Evolutionary conservation across 2,113 vertebrate genomes (phyloP).

Genomic region (Gnathonemus echidnorhynchus): DNA sequence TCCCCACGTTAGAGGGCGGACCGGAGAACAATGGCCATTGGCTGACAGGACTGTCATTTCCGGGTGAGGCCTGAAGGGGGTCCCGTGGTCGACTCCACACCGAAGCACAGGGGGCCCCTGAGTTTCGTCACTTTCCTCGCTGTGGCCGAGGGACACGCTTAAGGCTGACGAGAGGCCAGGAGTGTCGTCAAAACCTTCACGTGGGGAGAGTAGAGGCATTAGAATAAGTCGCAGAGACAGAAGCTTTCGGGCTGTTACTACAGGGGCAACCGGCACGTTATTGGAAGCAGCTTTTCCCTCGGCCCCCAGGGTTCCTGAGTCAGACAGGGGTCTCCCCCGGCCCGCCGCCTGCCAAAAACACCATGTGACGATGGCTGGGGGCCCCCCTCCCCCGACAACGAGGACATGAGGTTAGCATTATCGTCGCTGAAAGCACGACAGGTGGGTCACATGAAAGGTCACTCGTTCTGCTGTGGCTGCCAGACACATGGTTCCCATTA

Average conservation of each 20-base stretch:
- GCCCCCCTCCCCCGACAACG: constrained; percentile 56
- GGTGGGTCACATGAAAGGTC: constrained; percentile 66
- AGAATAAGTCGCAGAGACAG: not conserved
- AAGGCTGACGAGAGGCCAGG: not conserved
- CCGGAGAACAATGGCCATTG: constrained; percentile 36
- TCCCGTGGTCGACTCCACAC: too few relatives aligned
- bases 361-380: constrained; percentile 33
- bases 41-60: constrained; percentile 42
- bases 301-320: not conserved
- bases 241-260: not conserved
- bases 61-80: not conserved
- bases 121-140: not conserved
- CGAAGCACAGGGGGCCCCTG: not conserved
- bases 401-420: constrained; percentile 63
- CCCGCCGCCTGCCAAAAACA: constrained; percentile 9
- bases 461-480: constrained; percentile 64
- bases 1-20: constrained; percentile 41
- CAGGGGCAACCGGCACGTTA: not conserved
- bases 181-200: not conserved
- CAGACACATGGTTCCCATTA: constrained; percentile 66
- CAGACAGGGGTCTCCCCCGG: not conserved
- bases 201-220: not conserved
- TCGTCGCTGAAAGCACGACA: constrained; percentile 64
- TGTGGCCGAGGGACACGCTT: not conserved
- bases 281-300: constrained; percentile 6